A percentile compares a stretch with the other conserved stretches of the same genome.
Evolutionary conservation across 2,888 invertebrate species (phyloP).

Genomic region (Fragum fragum): DNA sequence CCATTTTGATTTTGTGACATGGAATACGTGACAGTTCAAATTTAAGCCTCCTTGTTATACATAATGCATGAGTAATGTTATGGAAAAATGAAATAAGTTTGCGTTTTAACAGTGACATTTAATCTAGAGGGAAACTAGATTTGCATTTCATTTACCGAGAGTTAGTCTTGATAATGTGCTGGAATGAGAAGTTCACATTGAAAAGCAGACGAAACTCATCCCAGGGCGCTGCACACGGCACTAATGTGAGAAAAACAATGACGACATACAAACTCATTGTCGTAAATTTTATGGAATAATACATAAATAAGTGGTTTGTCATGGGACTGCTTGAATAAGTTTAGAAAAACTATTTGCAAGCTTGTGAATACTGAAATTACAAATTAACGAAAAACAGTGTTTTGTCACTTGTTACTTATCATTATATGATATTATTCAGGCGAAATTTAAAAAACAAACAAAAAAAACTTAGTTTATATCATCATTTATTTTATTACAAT

Average conservation of each 20-base stretch:
- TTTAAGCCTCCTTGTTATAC: conserved; percentile 11
- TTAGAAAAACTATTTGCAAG: not conserved
- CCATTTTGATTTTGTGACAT: conserved; percentile 25
- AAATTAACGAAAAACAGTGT: not conserved
- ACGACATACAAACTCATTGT: conserved; percentile 20
- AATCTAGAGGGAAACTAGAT: conserved; percentile 26
- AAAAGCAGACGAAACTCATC: conserved; percentile 23
- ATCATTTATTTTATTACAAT: no score
- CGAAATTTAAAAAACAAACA: no score
- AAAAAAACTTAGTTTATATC: no score
- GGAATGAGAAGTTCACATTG: not conserved
- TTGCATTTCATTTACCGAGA: conserved; percentile 27
- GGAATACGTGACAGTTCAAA: conserved; percentile 12
- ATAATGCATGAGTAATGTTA: conserved; percentile 25
- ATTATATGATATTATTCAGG: no score
- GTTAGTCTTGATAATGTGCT: conserved; percentile 8
- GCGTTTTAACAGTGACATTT: conserved; percentile 30
- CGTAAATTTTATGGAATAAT: conserved; percentile 23
- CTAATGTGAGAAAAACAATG: not conserved
- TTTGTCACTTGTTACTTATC: no score
- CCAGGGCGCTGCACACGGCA: conserved; percentile 19
- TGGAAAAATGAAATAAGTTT: conserved; percentile 24
- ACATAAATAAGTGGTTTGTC: not conserved
- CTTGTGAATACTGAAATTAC: not conserved
- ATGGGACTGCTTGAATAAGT: not conserved